phyloP scores from a whole-genome alignment of 2,888 invertebrate species.

The Prosopocoilus inquinatus region DNA sequence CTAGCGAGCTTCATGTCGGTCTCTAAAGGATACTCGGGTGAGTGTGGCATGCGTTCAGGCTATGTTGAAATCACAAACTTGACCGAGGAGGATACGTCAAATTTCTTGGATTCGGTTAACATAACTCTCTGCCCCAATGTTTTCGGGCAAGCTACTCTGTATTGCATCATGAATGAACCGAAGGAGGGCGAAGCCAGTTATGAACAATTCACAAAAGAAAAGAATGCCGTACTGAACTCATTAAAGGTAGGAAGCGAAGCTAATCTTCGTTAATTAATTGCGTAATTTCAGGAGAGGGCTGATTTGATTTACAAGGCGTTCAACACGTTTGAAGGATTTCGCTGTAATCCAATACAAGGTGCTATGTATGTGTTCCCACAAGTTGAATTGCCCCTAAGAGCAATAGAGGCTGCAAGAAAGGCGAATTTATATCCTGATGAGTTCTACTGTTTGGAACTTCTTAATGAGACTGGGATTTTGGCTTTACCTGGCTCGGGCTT shows the following conservation, averaged over 20 bases:
- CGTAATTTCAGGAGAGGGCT: too few relatives aligned
- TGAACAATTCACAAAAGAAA: constrained; percentile 62
- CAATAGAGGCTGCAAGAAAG: too few relatives aligned
- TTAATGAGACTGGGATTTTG: too few relatives aligned
- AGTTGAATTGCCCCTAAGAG: too few relatives aligned
- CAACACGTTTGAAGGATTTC: too few relatives aligned
- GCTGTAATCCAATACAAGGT: too few relatives aligned
- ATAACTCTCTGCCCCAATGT: constrained; percentile 72
- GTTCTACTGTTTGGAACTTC: too few relatives aligned
- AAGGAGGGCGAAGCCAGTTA: constrained; percentile 68
- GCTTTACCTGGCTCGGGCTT: too few relatives aligned
- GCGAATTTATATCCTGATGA: too few relatives aligned
- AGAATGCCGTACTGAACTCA: constrained; percentile 52
- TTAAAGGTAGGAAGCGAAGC: constrained; percentile 1
- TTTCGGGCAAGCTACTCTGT: constrained; percentile 68
- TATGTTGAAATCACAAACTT: constrained; percentile 69
- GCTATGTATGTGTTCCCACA: too few relatives aligned
- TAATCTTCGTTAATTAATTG: not conserved
- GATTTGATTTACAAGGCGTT: too few relatives aligned
- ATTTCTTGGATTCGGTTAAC: constrained; percentile 65
- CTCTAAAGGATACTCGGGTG: constrained; percentile 66
- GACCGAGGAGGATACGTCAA: constrained; percentile 63
- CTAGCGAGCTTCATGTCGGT: constrained; percentile 35
- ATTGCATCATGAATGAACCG: constrained; percentile 71
- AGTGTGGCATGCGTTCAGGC: constrained; percentile 70